Base-by-base conservation (phyloP, 2,113 vertebrate species). In the Pteruthius melanotis region DNA sequence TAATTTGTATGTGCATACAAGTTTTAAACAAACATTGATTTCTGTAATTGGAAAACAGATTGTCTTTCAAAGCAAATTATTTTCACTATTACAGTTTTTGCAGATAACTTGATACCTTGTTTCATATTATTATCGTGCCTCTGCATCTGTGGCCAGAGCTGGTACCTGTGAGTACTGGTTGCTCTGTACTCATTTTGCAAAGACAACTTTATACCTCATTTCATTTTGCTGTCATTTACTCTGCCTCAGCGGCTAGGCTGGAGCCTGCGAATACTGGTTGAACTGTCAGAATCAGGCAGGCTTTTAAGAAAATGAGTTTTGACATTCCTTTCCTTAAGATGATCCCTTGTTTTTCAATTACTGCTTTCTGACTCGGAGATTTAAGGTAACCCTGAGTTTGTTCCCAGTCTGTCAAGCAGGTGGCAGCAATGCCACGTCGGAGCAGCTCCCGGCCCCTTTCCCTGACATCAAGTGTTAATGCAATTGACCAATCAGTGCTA, bases 351-450 rank as follows among this genome's bases (percentile, higher is more conserved):
- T 90, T 94, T 94, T 93, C 69, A 79, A 50, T 89, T 82, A 66
- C 83, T 18, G 56, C 50, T 78, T 71, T 82, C n/a, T 33, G 71
- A 69, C 15, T 82, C 3, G 17, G 57, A 57, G n/a, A 44, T 82
- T 85, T 47, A 44, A 90, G 63, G 88, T 82, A 90, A 77, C n/a
- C 50, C 45, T 2, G 40, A 4, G 63, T 30, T 72, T 52, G 85
- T 95, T 87, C 83, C 92, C 47, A 19, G 33, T 60, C 64, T 61
- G 88, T 89, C 97, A 98, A 98, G 97, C 98, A 99, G 99, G 98
- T 99, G 99, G 99, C 99, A 99, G 98, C 98, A 97, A 97, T 95
- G 98, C 98, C 98, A 98, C 98, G 91, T 95, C 68, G 42, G 91
- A 96, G 77, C 79, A 49, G 83, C 77, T 85, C 70, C 77, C n/a